These are phyloP conservation scores for Ischnus inquisitorius DNA, from an alignment of 2,888 invertebrate genomes.

Conservation along the genomic window DNA sequence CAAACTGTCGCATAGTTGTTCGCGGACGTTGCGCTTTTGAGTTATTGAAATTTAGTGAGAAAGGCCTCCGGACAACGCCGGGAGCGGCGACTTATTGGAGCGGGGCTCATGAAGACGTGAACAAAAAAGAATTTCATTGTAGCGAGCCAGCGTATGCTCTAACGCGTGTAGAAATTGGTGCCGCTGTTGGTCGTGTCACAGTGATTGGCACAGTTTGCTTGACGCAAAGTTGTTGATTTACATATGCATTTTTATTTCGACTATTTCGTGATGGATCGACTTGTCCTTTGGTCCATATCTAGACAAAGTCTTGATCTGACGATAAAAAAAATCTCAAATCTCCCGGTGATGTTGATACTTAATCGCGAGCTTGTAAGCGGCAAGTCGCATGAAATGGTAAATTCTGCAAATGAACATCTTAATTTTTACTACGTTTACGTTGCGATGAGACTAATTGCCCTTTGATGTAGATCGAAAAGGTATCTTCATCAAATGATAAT, in stretches of 20 bases:
- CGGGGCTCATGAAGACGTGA: slow-evolving; percentile 78
- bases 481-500: not conserved
- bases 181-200: not conserved
- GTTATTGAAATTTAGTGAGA: slow-evolving; percentile 60
- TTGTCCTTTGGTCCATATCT: not conserved
- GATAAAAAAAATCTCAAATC: not conserved
- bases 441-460: too few relatives aligned
- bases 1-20: not conserved
- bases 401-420: too few relatives aligned
- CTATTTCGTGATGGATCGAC: not conserved
- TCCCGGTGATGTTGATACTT: not conserved
- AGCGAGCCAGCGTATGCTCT: slow-evolving; percentile 78
- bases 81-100: slow-evolving; percentile 44
- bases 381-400: too few relatives aligned
- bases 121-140: slow-evolving; percentile 74
- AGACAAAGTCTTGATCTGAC: not conserved
- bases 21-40: slow-evolving; percentile 21
- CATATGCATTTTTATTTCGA: not conserved
- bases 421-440: too few relatives aligned
- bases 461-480: too few relatives aligned
- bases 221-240: not conserved
- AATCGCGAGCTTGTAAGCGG: not conserved
- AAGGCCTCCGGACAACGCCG: not conserved
- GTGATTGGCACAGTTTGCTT: slow-evolving; percentile 21
- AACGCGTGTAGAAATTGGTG: slow-evolving; percentile 58